Percentiles rank a stretch among this genome's conserved stretches.
These are phyloP conservation scores for Melanargia galathea DNA, from an alignment of 2,888 invertebrate genomes.

Conservation along the genomic window DNA sequence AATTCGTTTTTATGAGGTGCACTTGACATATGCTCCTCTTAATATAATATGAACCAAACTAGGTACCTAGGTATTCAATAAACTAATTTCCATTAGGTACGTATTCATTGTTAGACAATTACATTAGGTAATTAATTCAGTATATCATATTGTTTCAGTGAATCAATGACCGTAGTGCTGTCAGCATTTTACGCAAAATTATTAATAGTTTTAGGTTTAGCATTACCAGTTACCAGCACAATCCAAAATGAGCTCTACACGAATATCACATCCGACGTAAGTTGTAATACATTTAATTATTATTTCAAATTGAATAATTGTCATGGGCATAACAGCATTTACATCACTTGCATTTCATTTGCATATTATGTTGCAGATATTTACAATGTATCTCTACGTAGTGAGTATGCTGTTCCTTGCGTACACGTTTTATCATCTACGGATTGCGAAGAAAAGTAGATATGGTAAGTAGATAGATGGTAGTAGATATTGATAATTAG, in stretches of 20 bases:
- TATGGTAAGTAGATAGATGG: slow-evolving; percentile 55
- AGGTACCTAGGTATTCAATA: too few species aligned
- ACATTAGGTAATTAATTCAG: slow-evolving; percentile 53
- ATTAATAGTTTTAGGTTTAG: slow-evolving; percentile 84
- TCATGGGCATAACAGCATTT: slow-evolving; percentile 4
- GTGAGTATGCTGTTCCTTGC: slow-evolving; percentile 87
- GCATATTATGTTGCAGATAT: slow-evolving; percentile 74
- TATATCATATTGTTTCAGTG: slow-evolving; percentile 73
- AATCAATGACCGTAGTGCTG: slow-evolving; percentile 82
- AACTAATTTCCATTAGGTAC: slow-evolving; percentile 23
- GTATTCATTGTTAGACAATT: slow-evolving; percentile 6
- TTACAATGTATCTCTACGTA: slow-evolving; percentile 88
- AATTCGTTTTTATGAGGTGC: too few species aligned
- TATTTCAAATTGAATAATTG: slow-evolving; percentile 17
- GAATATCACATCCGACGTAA: slow-evolving; percentile 71
- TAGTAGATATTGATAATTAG: too few species aligned
- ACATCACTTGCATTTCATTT: background rate
- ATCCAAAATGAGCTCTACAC: slow-evolving; percentile 80
- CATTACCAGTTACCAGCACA: slow-evolving; percentile 84
- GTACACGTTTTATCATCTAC: slow-evolving; percentile 85
- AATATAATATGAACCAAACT: too few species aligned
- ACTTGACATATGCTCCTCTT: too few species aligned
- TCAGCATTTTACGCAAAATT: slow-evolving; percentile 86
- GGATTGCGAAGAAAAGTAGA: slow-evolving; percentile 63
- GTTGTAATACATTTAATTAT: slow-evolving; percentile 46